phyloP scores from a whole-genome alignment of 2,888 invertebrate species.

The Tenthredo amoena region DNA sequence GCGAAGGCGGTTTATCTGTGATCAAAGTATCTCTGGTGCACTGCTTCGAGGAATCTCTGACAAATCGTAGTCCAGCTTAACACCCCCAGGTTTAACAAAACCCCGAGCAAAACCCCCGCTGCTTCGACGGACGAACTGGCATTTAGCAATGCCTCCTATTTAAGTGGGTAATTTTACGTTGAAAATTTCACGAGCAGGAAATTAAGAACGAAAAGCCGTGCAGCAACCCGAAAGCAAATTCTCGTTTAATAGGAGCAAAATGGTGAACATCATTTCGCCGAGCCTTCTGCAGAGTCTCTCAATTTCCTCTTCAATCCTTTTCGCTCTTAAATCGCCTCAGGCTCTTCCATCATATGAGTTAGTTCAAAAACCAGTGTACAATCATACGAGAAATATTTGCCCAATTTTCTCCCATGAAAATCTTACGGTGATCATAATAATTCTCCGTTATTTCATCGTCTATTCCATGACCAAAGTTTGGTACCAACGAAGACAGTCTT shows the following conservation, averaged over 20 bases:
- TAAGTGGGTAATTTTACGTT: not conserved
- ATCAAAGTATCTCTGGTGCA: slow-evolving; percentile 37
- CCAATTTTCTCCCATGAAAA: not conserved
- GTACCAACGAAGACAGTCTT: not conserved
- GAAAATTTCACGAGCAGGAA: slow-evolving; percentile 14
- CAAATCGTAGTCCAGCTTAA: slow-evolving; percentile 38
- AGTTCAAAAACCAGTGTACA: not conserved
- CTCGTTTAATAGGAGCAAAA: not conserved
- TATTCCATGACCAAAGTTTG: not conserved
- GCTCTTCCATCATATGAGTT: not conserved
- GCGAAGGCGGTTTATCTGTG: slow-evolving; percentile 34
- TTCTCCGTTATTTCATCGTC: not conserved
- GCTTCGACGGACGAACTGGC: not conserved
- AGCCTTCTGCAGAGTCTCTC: not conserved
- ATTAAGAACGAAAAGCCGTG: not conserved
- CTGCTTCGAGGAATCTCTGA: slow-evolving; percentile 20
- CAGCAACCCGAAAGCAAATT: slow-evolving; percentile 19
- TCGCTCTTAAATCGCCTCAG: not conserved
- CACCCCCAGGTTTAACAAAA: slow-evolving; percentile 8
- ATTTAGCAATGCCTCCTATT: not conserved
- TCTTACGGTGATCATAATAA: not conserved
- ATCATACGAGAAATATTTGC: not conserved
- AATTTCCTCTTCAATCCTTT: not conserved
- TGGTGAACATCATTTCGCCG: not conserved
- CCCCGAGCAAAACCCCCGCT: not conserved